Base-by-base conservation (phyloP, 2,113 vertebrate genomes). In the Bufo bufo region DNA sequence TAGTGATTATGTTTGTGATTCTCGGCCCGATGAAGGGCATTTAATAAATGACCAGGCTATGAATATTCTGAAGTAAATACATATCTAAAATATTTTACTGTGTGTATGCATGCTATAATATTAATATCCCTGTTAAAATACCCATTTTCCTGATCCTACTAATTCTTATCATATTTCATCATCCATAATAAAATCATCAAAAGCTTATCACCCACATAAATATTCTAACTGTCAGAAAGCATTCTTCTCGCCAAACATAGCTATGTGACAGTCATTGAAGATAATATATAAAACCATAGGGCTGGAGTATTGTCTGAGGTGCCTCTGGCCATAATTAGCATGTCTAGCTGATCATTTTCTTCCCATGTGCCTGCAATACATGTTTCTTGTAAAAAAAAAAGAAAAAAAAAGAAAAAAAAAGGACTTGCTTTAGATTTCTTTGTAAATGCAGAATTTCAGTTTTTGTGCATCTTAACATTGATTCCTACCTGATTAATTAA, bases 181-280 rank as follows among this genome's bases (percentile, higher is more conserved):
- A 58, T 8, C 56, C 45, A 16, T 74, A 47, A 74, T 74, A 45
- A 17, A 74, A 74, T 47, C 13, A 74, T 43, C 43, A 47, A 47
- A 47, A 74, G 43, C 43, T 6, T 2, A 6, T 14, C 14, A 47
- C 71, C 45, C 4, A 14, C 16, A 17, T 74, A 74, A 47, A 74
- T 74, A 43, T 47, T 74, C 71, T 9, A 17, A 47, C 71, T 74
- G 71, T 74, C 71, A 74, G 13, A 49, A 47, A 74, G 8, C 13
- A 74, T 47, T 74, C 4, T 47, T 74, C 4, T 74, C 71, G 0
- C 13, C 13, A 74, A 74, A 74, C 43, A 10, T 14, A 74, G 71
- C 71, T 74, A 16, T 74, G 43, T 74, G 71, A 74, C 71, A 72
- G 69, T 45, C 69, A 72, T 72, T 72, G 69, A 72, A 74, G 49